These are phyloP conservation scores for Phania funesta DNA, from an alignment of 2,888 invertebrate species.

Conservation along the genomic window DNA sequence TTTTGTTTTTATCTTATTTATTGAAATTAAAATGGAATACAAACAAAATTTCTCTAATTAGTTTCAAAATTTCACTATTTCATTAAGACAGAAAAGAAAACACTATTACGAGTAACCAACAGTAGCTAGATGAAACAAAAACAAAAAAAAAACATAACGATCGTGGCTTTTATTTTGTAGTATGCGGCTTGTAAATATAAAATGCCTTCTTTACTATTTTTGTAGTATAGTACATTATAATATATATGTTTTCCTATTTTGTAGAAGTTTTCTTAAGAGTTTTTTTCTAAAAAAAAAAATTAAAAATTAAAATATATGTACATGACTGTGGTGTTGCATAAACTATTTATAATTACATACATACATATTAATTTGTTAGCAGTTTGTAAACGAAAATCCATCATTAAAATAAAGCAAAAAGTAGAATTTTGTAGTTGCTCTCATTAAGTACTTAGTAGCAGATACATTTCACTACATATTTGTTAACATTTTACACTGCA, in stretches of 20 bases:
- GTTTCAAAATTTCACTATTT: not conserved
- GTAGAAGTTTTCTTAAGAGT: constrained; percentile 48
- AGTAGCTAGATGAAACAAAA: constrained; percentile 5
- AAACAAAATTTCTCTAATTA: constrained; percentile 14
- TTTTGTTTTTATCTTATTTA: constrained; percentile 59
- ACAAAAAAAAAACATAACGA: constrained; percentile 2
- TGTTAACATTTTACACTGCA: constrained; percentile 45
- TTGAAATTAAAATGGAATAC: constrained; percentile 39
- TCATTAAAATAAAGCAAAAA: constrained; percentile 38
- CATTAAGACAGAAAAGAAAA: not conserved
- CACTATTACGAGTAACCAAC: constrained; percentile 47
- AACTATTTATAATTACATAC: constrained; percentile 71
- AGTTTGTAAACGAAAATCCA: constrained; percentile 34
- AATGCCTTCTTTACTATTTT: constrained; percentile 45
- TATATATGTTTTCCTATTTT: constrained; percentile 59
- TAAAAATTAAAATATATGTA: constrained; percentile 35
- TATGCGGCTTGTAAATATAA: constrained; percentile 63
- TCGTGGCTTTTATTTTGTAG: constrained; percentile 47
- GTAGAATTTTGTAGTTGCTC: constrained; percentile 43
- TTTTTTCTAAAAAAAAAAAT: constrained; percentile 34
- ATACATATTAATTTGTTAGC: constrained; percentile 61
- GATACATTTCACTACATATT: too few species aligned
- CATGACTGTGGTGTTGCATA: constrained; percentile 77
- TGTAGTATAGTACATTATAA: constrained; percentile 47
- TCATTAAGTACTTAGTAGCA: constrained; percentile 43